These are phyloP conservation scores for Rhynchopsitta pachyrhyncha DNA, from an alignment of 2,113 vertebrate genomes.

Conservation along the genomic window DNA sequence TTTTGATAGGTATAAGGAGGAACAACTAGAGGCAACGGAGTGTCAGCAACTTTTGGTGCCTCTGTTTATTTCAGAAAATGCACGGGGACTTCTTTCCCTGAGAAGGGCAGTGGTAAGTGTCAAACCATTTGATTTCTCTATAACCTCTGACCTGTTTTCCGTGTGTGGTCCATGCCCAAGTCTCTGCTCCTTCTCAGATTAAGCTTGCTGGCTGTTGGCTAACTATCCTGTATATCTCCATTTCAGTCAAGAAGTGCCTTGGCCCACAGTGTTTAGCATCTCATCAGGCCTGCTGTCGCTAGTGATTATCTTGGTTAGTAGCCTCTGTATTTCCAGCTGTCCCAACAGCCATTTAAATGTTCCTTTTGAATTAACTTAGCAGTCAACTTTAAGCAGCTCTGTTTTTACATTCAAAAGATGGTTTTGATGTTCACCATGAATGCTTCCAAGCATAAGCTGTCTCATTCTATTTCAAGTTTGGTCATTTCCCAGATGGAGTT, in stretches of 20 bases:
- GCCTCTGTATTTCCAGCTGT: neutral
- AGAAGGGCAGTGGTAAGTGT: neutral
- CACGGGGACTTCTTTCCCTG: neutral
- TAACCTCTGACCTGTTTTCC: neutral
- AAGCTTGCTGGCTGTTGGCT: neutral
- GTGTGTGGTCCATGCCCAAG: neutral
- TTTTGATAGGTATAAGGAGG: neutral
- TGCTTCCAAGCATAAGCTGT: neutral
- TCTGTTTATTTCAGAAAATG: neutral
- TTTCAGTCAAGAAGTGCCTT: neutral
- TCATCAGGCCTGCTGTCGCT: neutral
- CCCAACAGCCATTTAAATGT: neutral
- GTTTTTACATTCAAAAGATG: neutral
- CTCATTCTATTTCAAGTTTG: neutral
- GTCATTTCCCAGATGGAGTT: constrained; percentile 28
- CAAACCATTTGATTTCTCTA: neutral
- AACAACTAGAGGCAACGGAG: neutral
- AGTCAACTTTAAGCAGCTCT: constrained; percentile 8
- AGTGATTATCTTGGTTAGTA: neutral
- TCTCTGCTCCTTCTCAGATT: neutral
- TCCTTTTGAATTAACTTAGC: constrained; percentile 18
- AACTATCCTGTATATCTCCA: neutral
- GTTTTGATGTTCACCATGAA: neutral
- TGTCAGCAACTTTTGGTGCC: neutral
- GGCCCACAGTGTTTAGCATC: neutral